Evolutionary conservation across 2,888 invertebrate genomes (phyloP), one percentile per base, ranked within the genome.

Genomic region (Bibio marci): DNA sequence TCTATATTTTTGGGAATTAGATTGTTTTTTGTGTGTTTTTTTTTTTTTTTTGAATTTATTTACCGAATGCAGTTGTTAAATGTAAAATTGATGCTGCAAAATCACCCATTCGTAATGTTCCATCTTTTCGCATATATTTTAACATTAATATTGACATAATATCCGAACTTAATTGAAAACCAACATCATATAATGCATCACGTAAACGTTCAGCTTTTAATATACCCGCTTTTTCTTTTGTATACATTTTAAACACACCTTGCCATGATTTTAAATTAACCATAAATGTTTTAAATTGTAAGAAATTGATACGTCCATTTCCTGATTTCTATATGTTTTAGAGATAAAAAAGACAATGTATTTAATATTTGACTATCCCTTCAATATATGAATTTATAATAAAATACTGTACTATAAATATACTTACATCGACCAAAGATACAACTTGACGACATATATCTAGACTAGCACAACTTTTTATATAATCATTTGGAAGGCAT

Each of bases 361-460:
- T n/a, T n/a, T n/a, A n/a, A n/a, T n/a, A 35, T 38, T 35, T 7
- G 28, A 11, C 12, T 17, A 38, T 37, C 10, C 12, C 42, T 27
- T n/a, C n/a, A n/a, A n/a, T n/a, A n/a, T n/a, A n/a, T n/a, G n/a
- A n/a, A n/a, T n/a, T n/a, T n/a, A n/a, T n/a, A n/a, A n/a, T n/a
- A n/a, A n/a, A n/a, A n/a, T n/a, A n/a, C n/a, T n/a, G n/a, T n/a
- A n/a, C n/a, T 5, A 5, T 3, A 22, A 22, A 41, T 64, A 66
- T 66, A 76, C 79, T 78, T 78, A 85, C 85, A 65, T 90, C 90
- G 65, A 90, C 72, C 7, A 88, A 77, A 2, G 90, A 67, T 15
- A 91, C 80, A 8, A 90, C 85, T 62, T 90, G 88, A 42, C 88
- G 69, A 53, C 91, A 91, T 2, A 91, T 88, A 58, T 90, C 90